These are phyloP conservation scores for Drosophila kokeensis DNA, from an alignment of 2,888 invertebrate genomes.

Conservation along the genomic window DNA sequence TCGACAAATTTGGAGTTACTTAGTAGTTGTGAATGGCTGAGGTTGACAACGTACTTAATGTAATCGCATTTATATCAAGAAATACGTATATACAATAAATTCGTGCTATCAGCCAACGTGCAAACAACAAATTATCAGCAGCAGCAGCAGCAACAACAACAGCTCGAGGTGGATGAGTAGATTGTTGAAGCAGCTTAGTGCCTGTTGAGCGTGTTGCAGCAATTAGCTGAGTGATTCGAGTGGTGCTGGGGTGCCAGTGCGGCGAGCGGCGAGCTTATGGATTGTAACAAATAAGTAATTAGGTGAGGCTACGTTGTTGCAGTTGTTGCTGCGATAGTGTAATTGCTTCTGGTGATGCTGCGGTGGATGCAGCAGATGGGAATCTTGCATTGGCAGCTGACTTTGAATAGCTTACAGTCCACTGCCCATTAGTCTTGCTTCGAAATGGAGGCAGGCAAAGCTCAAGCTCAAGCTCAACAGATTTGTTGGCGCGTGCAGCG, in stretches of 20 bases:
- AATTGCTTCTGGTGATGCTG: constrained; percentile 9
- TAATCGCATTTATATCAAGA: constrained; percentile 69
- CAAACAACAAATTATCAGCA: constrained; percentile 42
- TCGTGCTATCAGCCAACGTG: constrained; percentile 53
- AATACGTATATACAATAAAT: constrained; percentile 22
- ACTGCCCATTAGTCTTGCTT: constrained; percentile 73
- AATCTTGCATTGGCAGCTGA: constrained; percentile 56
- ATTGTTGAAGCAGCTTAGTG: constrained; percentile 55
- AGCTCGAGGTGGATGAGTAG: constrained; percentile 32
- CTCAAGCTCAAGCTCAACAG: constrained; percentile 57
- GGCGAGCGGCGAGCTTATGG: constrained; percentile 43
- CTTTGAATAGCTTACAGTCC: constrained; percentile 56
- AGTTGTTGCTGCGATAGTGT: constrained; percentile 4
- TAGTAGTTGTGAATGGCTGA: constrained; percentile 1
- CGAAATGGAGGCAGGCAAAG: constrained; percentile 51
- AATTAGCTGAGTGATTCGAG: constrained; percentile 59
- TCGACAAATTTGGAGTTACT: constrained; percentile 24
- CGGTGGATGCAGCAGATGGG: constrained; percentile 31
- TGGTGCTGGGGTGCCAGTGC: constrained; percentile 38
- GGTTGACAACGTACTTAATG: constrained; percentile 63
- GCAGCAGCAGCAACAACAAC: constrained; percentile 22
- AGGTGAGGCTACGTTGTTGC: constrained; percentile 28
- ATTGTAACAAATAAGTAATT: constrained; percentile 61
- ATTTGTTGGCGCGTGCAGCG: constrained; percentile 59
- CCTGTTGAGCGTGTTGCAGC: constrained; percentile 56